A percentile compares a stretch with the other conserved stretches of the same genome.
Evolutionary conservation across 2,797 vertebrate species (phyloP).

Genomic region (Falco cherrug): DNA sequence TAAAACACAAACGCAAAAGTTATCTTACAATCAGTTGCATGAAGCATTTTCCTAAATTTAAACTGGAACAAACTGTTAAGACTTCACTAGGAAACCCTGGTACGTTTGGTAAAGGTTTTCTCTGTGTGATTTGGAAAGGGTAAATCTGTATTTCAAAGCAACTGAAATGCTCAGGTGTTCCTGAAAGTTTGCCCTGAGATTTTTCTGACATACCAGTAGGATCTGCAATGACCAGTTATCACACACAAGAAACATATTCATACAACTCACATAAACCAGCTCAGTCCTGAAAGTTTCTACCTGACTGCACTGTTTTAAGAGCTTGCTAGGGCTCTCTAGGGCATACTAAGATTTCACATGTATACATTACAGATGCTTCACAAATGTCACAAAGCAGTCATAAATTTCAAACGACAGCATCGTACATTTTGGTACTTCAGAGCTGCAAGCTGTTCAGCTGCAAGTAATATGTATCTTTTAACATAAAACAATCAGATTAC

Average conservation of each 20-base stretch:
- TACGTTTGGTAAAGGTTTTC: neutral
- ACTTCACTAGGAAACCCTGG: neutral
- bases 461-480: neutral
- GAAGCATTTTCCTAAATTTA: neutral
- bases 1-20: neutral
- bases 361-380: neutral
- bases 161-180: neutral
- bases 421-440: neutral
- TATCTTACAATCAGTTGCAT: neutral
- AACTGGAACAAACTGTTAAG: neutral
- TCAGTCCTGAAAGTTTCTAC: neutral
- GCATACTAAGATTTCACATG: neutral
- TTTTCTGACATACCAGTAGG: neutral
- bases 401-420: neutral
- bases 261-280: neutral
- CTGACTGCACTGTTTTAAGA: neutral
- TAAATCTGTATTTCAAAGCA: neutral
- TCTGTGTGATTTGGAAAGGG: neutral
- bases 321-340: neutral
- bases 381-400: slow-evolving; percentile 9
- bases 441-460: neutral
- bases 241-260: neutral
- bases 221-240: neutral
- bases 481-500: neutral
- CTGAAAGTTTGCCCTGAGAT: neutral